Evolutionary conservation across 2,888 invertebrate species (phyloP).

Genomic region (Gonocerus acuteangulatus): DNA sequence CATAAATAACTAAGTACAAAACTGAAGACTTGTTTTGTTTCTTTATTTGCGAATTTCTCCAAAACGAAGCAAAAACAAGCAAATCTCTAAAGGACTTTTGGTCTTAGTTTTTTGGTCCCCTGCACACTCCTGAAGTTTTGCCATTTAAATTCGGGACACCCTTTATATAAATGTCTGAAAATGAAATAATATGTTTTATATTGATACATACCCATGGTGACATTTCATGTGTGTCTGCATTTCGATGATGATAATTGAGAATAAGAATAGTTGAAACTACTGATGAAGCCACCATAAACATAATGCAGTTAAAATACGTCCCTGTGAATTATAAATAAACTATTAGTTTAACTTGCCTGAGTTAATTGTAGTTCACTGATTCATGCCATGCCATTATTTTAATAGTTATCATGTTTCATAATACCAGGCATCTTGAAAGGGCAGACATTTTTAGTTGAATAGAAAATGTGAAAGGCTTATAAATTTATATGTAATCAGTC

Average conservation of each 20-base stretch:
- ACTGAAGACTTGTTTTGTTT: too few species aligned
- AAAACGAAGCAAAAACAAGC: too few species aligned
- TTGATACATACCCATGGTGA: conserved; percentile 76
- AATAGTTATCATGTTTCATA: neutral
- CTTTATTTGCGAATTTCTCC: too few species aligned
- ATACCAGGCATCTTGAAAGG: neutral
- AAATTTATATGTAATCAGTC: neutral
- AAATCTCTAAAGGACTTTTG: too few species aligned
- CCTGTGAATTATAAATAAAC: conserved; percentile 49
- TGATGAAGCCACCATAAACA: conserved; percentile 98
- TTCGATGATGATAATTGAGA: conserved; percentile 95
- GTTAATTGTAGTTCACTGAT: neutral
- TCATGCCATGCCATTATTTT: conserved; percentile 23
- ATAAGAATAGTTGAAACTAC: conserved; percentile 96
- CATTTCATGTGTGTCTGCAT: conserved; percentile 94
- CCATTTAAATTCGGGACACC: too few species aligned
- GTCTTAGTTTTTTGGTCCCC: too few species aligned
- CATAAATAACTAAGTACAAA: too few species aligned
- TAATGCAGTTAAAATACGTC: conserved; percentile 98
- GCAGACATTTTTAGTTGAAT: neutral
- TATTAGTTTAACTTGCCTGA: conserved; percentile 13
- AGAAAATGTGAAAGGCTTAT: neutral
- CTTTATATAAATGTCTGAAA: too few species aligned
- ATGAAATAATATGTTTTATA: too few species aligned
- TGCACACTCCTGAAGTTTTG: too few species aligned